Evolutionary conservation across 2,113 vertebrate species (phyloP).

Genomic region (Fulica atra): DNA sequence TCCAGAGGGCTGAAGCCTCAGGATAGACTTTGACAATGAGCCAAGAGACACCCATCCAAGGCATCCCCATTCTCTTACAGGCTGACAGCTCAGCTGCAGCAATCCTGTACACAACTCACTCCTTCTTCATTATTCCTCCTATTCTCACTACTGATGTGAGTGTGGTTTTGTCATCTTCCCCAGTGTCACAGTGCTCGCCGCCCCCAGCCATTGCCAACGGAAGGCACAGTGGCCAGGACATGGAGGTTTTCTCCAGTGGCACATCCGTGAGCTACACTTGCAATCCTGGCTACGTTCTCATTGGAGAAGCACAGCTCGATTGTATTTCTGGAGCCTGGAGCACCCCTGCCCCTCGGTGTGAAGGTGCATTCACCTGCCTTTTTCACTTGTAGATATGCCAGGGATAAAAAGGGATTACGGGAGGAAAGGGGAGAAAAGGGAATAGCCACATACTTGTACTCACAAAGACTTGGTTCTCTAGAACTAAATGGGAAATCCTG

Average conservation of each 20-base stretch:
- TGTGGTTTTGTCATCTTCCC: background rate
- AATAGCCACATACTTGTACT: background rate
- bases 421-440: background rate
- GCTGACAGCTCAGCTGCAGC: background rate
- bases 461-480: background rate
- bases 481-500: background rate
- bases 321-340: slow-evolving; percentile 38
- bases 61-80: background rate
- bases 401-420: background rate
- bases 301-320: background rate
- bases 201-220: background rate
- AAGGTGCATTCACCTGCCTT: background rate
- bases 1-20: background rate
- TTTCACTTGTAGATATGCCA: background rate
- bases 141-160: background rate
- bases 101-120: background rate
- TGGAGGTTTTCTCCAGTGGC: background rate
- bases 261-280: background rate
- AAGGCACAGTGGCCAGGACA: background rate
- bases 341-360: slow-evolving; percentile 12
- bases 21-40: no score
- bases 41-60: background rate
- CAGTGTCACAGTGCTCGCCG: background rate
- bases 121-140: background rate
- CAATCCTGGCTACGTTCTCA: background rate